phyloP scores from a whole-genome alignment of 2,113 vertebrate genomes.

The Saimiri boliviensis region DNA sequence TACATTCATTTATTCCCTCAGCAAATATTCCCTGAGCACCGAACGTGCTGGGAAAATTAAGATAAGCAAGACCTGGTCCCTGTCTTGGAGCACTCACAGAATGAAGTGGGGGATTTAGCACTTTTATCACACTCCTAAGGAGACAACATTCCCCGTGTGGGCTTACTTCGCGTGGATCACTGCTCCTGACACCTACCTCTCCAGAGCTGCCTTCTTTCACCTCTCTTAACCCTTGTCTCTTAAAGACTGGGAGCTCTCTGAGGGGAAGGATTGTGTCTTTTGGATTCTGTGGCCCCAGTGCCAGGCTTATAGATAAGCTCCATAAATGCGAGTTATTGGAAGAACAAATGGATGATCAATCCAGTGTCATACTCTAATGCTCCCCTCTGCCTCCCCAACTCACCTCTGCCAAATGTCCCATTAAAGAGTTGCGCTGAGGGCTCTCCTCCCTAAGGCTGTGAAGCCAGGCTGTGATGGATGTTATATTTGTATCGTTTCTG shows the following conservation, averaged over 20 bases:
- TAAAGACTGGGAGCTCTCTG: background rate
- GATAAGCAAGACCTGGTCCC: background rate
- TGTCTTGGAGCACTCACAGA: background rate
- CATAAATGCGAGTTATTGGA: background rate
- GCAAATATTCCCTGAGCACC: background rate
- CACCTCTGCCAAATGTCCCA: background rate
- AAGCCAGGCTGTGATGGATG: background rate
- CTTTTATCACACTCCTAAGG: background rate
- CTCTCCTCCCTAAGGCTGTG: background rate
- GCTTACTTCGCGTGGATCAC: background rate
- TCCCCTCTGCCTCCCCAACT: background rate
- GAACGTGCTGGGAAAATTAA: background rate
- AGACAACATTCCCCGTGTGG: background rate
- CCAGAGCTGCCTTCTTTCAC: background rate
- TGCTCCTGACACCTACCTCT: background rate
- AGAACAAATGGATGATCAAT: background rate
- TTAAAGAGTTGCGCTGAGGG: background rate
- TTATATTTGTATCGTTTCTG: background rate
- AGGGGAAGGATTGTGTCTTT: background rate
- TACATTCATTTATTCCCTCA: background rate
- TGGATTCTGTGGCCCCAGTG: background rate
- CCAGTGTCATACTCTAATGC: background rate
- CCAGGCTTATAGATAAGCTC: background rate
- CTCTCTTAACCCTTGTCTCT: background rate
- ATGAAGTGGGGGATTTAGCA: background rate